A percentile compares a stretch with the other conserved stretches of the same genome.
Evolutionary conservation across 2,888 invertebrate genomes (phyloP).

Genomic region (Heteromurus nitidus): DNA sequence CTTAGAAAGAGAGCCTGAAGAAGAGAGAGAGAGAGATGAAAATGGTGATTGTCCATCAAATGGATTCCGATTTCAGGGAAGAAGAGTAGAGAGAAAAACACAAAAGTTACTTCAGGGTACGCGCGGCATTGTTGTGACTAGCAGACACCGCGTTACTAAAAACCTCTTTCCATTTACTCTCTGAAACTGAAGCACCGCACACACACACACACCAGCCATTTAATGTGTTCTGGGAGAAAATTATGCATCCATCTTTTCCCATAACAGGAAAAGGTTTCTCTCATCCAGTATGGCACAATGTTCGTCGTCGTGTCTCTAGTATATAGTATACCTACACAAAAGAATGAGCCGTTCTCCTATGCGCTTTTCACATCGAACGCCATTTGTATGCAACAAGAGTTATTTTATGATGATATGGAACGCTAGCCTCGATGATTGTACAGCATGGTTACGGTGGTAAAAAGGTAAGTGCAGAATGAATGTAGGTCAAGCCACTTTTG

Average conservation of each 20-base stretch:
- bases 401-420: slow-evolving; percentile 60
- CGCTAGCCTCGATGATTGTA: slow-evolving; percentile 39
- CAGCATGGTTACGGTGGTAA: slow-evolving; percentile 36
- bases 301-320: background rate
- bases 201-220: slow-evolving; percentile 7
- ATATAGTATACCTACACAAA: background rate
- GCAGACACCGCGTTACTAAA: no score
- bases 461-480: slow-evolving; percentile 55
- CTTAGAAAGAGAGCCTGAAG: background rate
- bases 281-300: background rate
- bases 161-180: slow-evolving; percentile 26
- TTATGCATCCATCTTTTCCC: slow-evolving; percentile 33
- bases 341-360: slow-evolving; percentile 9
- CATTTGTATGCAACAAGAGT: slow-evolving; percentile 63
- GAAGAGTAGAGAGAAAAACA: slow-evolving; percentile 4
- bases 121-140: background rate
- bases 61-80: slow-evolving; percentile 5
- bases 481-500: slow-evolving; percentile 56
- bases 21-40: background rate
- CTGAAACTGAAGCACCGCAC: background rate
- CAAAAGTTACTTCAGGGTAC: background rate
- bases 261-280: slow-evolving; percentile 22
- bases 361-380: slow-evolving; percentile 24
- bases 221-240: slow-evolving; percentile 15
- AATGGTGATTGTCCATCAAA: slow-evolving; percentile 12